These are phyloP conservation scores for Polydrusus cervinus DNA, from an alignment of 2,888 invertebrate genomes.

Conservation along the genomic window DNA sequence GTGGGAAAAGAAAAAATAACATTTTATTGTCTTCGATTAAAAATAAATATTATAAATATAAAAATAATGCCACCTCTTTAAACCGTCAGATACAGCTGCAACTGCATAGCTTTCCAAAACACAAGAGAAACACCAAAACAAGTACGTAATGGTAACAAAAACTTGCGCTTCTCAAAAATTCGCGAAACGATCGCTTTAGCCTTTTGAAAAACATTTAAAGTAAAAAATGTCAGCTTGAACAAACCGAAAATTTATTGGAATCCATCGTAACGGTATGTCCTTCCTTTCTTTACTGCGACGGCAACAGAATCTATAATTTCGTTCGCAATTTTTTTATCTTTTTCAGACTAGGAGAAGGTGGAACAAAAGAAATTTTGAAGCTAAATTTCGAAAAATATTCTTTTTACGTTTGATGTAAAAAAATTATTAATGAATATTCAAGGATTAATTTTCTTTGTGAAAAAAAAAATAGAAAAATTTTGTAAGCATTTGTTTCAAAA, in stretches of 20 bases:
- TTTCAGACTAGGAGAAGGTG: conserved; percentile 11
- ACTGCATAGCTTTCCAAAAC: conserved; percentile 16
- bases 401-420: too few species aligned
- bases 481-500: too few species aligned
- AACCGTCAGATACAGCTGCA: background rate
- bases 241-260: conserved; percentile 53
- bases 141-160: conserved; percentile 39
- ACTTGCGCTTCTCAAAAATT: conserved; percentile 49
- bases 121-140: conserved; percentile 30
- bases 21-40: too few species aligned
- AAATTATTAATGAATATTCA: too few species aligned
- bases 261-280: conserved; percentile 52
- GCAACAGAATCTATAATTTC: conserved; percentile 52
- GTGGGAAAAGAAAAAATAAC: too few species aligned
- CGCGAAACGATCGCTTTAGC: conserved; percentile 44
- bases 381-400: too few species aligned
- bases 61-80: background rate
- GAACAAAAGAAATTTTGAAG: too few species aligned
- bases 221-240: conserved; percentile 47
- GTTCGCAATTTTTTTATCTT: conserved; percentile 45
- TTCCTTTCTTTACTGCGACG: conserved; percentile 54
- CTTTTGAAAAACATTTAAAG: conserved; percentile 45
- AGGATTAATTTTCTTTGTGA: too few species aligned
- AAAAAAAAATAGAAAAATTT: too few species aligned
- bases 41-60: too few species aligned